Base-by-base conservation (phyloP, 2,113 vertebrate species). In the Rutilus rutilus region DNA sequence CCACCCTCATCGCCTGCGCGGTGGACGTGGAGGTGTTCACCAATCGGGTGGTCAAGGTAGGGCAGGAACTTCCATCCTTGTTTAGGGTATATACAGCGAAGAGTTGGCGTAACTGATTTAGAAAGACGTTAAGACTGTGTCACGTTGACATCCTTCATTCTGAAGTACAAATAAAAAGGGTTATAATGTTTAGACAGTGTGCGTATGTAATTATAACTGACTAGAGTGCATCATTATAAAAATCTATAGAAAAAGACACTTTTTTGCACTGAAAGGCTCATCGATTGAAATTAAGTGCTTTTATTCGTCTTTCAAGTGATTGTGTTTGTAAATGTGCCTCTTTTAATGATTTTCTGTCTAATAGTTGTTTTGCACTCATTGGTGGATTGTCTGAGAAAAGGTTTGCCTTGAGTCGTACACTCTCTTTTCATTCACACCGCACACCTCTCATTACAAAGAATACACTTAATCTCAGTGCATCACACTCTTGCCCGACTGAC, bases 1-100 rank as follows among this genome's bases (percentile, higher is more conserved):
- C 95, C 87, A 96, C 95, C 88, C 93, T 97, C 93, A 94, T 97
- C 87, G 96, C 96, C 92, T 97, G 96, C 76, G 91, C 93, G 92
- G 95, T 96, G 87, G 96, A 97, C 67, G 92, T 95, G 82, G 96
- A 97, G 92, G 89, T 97, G 92, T 97, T 97, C 92, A 95, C 94
- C 92, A 94, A 86, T 91, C 95, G 92, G 86, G 95, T 95, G 91
- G 93, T 96, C 89, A 95, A 97, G 96, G 96, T 97, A 97, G 78
- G 94, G 69, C 54, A 85, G 14, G 33, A 62, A 76, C 75, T 21
- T 71, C 7, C 50, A 33, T 17, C 3, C 25, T 17, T 80, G 45
- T 45, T 45, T 76, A 6, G 15, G 8, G 23, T 23, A 12, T 2
- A 1, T 60, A 45, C 19, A 11, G 65, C 54, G n/a, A 30, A 33